Percentiles rank a stretch among this genome's conserved stretches.
These are phyloP conservation scores for Eledona agricola DNA, from an alignment of 2,888 invertebrate genomes.

Conservation along the genomic window DNA sequence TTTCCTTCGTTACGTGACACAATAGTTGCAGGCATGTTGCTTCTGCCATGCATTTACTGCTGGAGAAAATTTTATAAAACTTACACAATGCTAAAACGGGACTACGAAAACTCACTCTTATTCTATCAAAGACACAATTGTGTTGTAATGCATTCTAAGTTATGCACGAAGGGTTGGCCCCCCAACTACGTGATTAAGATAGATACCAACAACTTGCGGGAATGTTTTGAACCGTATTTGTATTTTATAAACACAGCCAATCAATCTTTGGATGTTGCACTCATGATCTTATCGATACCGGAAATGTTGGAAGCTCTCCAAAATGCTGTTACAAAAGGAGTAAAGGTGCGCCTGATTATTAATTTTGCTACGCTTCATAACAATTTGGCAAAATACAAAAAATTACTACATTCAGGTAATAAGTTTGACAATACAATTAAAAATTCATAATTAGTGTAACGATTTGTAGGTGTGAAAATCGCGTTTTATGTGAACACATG, in stretches of 20 bases:
- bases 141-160: slow-evolving; percentile 50
- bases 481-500: slow-evolving; percentile 48
- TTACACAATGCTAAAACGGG: slow-evolving; percentile 41
- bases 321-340: slow-evolving; percentile 47
- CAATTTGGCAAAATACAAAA: slow-evolving; percentile 24
- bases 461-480: slow-evolving; percentile 47
- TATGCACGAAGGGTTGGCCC: slow-evolving; percentile 51
- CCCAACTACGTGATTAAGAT: slow-evolving; percentile 8
- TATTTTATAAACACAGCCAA: slow-evolving; percentile 53
- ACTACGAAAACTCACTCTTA: slow-evolving; percentile 43
- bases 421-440: slow-evolving; percentile 3
- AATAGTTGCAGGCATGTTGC: slow-evolving; percentile 2
- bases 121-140: slow-evolving; percentile 53
- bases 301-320: slow-evolving; percentile 46
- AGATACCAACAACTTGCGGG: slow-evolving; percentile 37
- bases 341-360: slow-evolving; percentile 51
- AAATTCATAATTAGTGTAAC: not conserved
- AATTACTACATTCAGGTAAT: slow-evolving; percentile 46
- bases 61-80: slow-evolving; percentile 46
- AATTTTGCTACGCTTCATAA: too few relatives aligned
- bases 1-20: too few relatives aligned
- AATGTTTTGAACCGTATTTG: slow-evolving; percentile 49
- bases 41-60: slow-evolving; percentile 36
- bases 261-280: slow-evolving; percentile 49
- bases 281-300: slow-evolving; percentile 50